Evolutionary conservation across 2,888 invertebrate genomes (phyloP).

Genomic region (Callinectes sapidus): DNA sequence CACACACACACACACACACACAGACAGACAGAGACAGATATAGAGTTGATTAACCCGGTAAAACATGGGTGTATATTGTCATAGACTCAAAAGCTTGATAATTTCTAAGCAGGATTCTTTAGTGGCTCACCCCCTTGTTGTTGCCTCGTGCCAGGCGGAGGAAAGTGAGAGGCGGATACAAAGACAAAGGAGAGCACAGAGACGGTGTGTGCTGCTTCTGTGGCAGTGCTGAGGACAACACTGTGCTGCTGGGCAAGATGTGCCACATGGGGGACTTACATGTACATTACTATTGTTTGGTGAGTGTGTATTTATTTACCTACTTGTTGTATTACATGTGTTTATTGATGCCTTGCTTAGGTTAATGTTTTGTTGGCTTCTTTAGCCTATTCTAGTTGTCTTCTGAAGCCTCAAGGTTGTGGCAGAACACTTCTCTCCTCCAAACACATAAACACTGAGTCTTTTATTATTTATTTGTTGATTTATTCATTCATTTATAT

Average conservation of each 20-base stretch:
- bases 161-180: background rate
- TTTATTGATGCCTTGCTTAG: too few relatives aligned
- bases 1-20: too few relatives aligned
- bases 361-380: too few relatives aligned
- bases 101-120: too few relatives aligned
- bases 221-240: slow-evolving; percentile 36
- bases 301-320: slow-evolving; percentile 29
- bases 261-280: background rate
- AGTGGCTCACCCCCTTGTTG: background rate
- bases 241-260: slow-evolving; percentile 48
- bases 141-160: background rate
- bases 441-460: too few relatives aligned
- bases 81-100: too few relatives aligned
- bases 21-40: too few relatives aligned
- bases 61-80: too few relatives aligned
- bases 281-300: slow-evolving; percentile 50
- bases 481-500: background rate
- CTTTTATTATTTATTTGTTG: background rate
- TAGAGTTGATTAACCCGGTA: too few relatives aligned
- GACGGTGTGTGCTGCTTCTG: slow-evolving; percentile 43
- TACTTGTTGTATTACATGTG: background rate
- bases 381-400: too few relatives aligned
- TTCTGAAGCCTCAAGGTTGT: too few relatives aligned
- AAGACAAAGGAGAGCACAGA: background rate
- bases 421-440: too few relatives aligned